These are phyloP conservation scores for Sitta europaea DNA, from an alignment of 2,113 vertebrate species.

Conservation along the genomic window DNA sequence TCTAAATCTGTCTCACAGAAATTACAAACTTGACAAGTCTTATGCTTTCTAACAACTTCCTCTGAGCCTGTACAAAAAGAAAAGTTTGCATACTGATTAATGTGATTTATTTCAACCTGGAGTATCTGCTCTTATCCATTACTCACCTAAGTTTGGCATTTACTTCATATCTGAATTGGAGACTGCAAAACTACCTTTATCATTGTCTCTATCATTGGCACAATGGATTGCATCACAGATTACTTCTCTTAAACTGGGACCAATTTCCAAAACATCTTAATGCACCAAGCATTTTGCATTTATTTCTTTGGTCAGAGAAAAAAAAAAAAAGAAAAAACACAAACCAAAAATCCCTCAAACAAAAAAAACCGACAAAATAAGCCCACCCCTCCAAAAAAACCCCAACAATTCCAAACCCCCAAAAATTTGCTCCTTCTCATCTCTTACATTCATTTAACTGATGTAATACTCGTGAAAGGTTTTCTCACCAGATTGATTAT, in stretches of 20 bases:
- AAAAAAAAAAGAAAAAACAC: neutral
- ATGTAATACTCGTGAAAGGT: neutral
- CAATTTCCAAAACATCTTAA: neutral
- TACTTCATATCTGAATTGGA: neutral
- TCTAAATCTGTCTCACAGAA: neutral
- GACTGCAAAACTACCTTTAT: neutral
- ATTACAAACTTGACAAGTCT: neutral
- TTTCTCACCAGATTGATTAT: neutral
- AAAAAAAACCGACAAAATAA: neutral
- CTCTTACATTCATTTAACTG: neutral
- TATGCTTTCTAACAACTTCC: neutral
- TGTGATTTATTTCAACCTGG: neutral
- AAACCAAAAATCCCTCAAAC: neutral
- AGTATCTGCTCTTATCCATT: neutral
- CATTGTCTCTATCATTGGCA: neutral
- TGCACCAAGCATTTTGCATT: neutral
- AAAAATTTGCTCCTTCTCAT: neutral
- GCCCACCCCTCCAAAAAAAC: neutral
- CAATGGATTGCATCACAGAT: neutral
- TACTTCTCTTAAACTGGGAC: neutral
- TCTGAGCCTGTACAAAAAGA: neutral
- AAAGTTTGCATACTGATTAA: neutral
- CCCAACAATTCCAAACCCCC: too few species aligned
- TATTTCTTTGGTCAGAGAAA: neutral
- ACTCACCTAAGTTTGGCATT: neutral